phyloP scores from a whole-genome alignment of 2,113 vertebrate species.

The Poeciliopsis prolifica region DNA sequence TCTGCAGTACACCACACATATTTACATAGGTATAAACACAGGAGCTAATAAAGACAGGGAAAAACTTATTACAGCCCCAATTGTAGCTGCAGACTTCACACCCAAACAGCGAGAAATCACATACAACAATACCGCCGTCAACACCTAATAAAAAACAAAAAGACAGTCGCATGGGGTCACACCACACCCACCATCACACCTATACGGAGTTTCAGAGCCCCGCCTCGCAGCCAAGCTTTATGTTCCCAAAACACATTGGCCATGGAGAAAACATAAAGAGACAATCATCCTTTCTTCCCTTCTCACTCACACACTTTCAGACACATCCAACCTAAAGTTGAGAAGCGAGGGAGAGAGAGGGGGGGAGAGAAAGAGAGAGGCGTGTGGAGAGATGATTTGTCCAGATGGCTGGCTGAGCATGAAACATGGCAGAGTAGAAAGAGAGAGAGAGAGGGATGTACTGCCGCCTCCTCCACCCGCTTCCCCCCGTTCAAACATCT shows the following conservation, averaged over 20 bases:
- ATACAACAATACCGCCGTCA: slow-evolving; percentile 34
- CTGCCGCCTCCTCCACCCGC: slow-evolving; percentile 81
- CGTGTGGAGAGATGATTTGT: slow-evolving; percentile 85
- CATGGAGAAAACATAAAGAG: slow-evolving; percentile 49
- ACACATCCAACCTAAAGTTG: slow-evolving; percentile 78
- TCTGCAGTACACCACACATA: slow-evolving; percentile 29
- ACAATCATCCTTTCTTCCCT: slow-evolving; percentile 35
- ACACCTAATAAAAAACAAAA: slow-evolving; percentile 42
- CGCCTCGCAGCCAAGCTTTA: slow-evolving; percentile 51
- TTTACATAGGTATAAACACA: slow-evolving; percentile 11
- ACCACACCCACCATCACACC: slow-evolving; percentile 51
- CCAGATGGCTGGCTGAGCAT: slow-evolving; percentile 89
- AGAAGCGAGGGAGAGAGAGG: slow-evolving; percentile 80
- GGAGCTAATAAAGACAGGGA: slow-evolving; percentile 20
- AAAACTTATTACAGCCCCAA: slow-evolving; percentile 27
- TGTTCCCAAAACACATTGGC: slow-evolving; percentile 52
- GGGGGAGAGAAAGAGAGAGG: slow-evolving; percentile 76
- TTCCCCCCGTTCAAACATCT: slow-evolving; percentile 82
- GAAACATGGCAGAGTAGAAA: slow-evolving; percentile 86
- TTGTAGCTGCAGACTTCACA: slow-evolving; percentile 43
- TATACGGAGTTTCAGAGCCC: slow-evolving; percentile 43
- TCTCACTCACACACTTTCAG: slow-evolving; percentile 48
- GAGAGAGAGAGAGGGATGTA: slow-evolving; percentile 64
- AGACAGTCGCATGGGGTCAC: slow-evolving; percentile 39
- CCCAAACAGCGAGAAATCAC: slow-evolving; percentile 48